Evolutionary conservation across 2,797 vertebrate genomes (phyloP), one percentile per base, ranked within the genome.

Genomic region (Eremophila alpestris): DNA sequence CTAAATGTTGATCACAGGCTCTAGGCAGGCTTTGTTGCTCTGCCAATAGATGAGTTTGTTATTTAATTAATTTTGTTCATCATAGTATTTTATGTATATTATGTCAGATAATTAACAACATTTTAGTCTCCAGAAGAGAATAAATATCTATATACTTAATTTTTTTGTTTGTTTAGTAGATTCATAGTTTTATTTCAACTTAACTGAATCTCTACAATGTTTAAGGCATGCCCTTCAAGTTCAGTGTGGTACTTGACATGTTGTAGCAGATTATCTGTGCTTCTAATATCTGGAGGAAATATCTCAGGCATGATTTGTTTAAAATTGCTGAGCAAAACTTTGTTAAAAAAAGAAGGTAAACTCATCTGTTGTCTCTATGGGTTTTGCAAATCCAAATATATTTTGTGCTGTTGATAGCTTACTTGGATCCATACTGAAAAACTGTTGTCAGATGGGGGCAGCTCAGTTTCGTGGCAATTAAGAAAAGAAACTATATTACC

Each of bases 1-100:
- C 22, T 49, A 64, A 65, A 70, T 23, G 19, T 88, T 88, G 79
- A 64, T 83, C 70, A 79, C 21, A 74, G 9, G 6, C 14, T 67
- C 13, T 69, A 70, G 56, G 54, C 20, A 73, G 22, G 30, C 79
- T 95, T 91, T 91, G 46, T 65, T 87, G 20, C 10, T 95, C 43
- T 58, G 71, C 90, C 71, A 83, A 83, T 78, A 77, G 30, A 48
- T 34, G 17, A 88, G 11, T 69, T 95, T 87, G 65, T 84, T 71
- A 77, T 51, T 89, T 46, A 74, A 84, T 59, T 84, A 69, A 32
- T 84, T 79, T 45, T 71, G 48, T 90, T 95, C n/a, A 60, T 89
- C 70, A 73, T 13, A 63, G 22, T 56, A 64, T 55, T 87, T 76
- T n/a, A 43, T 83, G 59, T 77, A 77, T 81, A 74, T 77, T n/a